Percentiles rank a stretch among this genome's conserved stretches.
Evolutionary conservation across 2,113 vertebrate genomes (phyloP).

Genomic region (Perca flavescens): DNA sequence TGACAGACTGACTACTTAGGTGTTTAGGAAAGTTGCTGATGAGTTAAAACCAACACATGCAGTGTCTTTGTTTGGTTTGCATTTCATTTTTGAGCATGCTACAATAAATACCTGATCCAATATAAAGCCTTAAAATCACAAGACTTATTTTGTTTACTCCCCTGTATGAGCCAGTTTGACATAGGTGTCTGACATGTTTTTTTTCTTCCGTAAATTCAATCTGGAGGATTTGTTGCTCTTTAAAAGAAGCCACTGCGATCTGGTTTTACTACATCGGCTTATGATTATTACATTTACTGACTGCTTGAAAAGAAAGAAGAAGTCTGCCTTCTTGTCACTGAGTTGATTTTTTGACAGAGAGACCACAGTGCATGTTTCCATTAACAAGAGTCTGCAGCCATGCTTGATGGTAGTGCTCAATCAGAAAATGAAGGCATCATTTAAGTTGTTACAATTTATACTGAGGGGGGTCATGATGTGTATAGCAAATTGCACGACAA

Average conservation of each 20-base stretch:
- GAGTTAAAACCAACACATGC: neutral
- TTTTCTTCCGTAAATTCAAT: neutral
- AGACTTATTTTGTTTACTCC: neutral
- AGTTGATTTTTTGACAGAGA: no score
- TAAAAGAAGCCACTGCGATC: neutral
- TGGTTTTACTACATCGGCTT: neutral
- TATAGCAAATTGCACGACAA: no score
- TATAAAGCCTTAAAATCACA: neutral
- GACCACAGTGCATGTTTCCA: no score
- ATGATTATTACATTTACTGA: neutral
- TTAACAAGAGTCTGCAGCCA: no score
- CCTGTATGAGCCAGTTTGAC: neutral
- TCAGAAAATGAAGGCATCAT: neutral
- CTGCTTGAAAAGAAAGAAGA: no score
- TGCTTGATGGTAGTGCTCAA: no score
- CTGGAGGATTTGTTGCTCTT: conserved; percentile 17
- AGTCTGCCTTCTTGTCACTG: no score
- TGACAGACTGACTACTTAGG: neutral
- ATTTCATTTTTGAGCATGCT: neutral
- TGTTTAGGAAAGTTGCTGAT: neutral
- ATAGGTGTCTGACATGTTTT: neutral
- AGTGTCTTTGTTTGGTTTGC: neutral
- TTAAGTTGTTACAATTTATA: neutral
- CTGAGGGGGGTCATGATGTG: neutral
- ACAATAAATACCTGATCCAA: neutral